Percentiles rank a stretch among this genome's conserved stretches.
phyloP scores from a whole-genome alignment of 2,113 vertebrate species.

The Furnarius figulus region DNA sequence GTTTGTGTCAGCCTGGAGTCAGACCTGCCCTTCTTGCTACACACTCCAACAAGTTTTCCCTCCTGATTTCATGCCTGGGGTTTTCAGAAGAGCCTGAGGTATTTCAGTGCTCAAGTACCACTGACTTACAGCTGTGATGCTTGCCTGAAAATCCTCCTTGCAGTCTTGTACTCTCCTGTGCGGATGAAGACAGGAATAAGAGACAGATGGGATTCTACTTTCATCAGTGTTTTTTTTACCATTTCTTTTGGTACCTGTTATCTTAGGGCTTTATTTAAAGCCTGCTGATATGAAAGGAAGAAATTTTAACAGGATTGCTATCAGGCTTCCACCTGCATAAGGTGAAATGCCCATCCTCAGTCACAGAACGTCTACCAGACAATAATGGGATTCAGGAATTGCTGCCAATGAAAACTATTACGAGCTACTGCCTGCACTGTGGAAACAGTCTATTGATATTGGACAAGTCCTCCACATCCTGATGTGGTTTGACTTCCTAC shows the following conservation, averaged over 20 bases:
- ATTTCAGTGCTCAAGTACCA: not conserved
- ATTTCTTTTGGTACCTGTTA: not conserved
- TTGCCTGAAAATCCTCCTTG: not conserved
- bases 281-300: not conserved
- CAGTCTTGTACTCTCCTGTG: not conserved
- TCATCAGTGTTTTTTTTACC: not conserved
- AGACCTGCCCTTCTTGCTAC: constrained; percentile 33
- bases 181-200: not conserved
- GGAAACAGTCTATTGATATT: constrained; percentile 72
- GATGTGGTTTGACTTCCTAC: constrained; percentile 55
- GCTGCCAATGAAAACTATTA: constrained; percentile 23
- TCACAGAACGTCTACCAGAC: not conserved
- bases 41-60: not conserved
- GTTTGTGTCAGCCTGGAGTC: constrained; percentile 27
- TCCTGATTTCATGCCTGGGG: not conserved
- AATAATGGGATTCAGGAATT: not conserved
- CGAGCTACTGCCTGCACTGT: constrained; percentile 55
- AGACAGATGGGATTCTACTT: not conserved
- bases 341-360: not conserved
- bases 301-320: not conserved
- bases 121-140: not conserved
- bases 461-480: constrained; percentile 53
- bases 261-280: not conserved
- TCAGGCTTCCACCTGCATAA: not conserved
- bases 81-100: constrained; percentile 7